Evolutionary conservation across 2,888 invertebrate species (phyloP), one percentile per base, ranked within the genome.

Genomic region (Amblyjoppa proteus): DNA sequence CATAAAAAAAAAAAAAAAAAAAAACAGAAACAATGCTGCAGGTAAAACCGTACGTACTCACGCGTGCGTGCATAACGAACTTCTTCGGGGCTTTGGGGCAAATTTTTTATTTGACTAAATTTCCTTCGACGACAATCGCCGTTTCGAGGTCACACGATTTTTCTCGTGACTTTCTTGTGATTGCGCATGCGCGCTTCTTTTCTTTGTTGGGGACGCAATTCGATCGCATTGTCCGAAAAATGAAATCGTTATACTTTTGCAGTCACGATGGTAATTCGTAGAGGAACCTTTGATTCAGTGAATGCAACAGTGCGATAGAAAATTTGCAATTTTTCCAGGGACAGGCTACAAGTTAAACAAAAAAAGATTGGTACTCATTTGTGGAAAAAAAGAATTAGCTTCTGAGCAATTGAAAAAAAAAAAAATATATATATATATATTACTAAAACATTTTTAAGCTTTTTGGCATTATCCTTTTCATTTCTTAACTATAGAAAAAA

Each of bases 11-110:
- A 87, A 70, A 81, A 81, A 85, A 86, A 83, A 85, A 87, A 70
- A 87, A 83, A 81, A 76, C 83, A 87, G 68, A 71, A 87, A 85
- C 81, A 85, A 87, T 87, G 69, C 90, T 89, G 84, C 91, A 89
- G 89, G 79, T 91, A 90, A 91, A 28, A 86, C 73, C 56, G 64
- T 81, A 79, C 80, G 83, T 74, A 79, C 85, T 81, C 25, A 79
- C 82, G 28, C 82, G 82, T 58, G 38, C 61, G 73, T 70, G 66
- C 78, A 34, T 38, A 81, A 76, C 69, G 64, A 70, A 77, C 75
- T 66, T 66, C 9, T 34, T 34, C 64, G 49, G 49, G 64, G 34
- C n/a, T 34, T 66, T 28, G 75, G 38, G 11, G n/a, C 31, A 31
- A 71, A 31, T n/a, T 31, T n/a, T 31, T 45, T 5, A 5, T 41